Base-by-base conservation (phyloP, 2,888 invertebrate genomes). In the Melipona bicolor region DNA sequence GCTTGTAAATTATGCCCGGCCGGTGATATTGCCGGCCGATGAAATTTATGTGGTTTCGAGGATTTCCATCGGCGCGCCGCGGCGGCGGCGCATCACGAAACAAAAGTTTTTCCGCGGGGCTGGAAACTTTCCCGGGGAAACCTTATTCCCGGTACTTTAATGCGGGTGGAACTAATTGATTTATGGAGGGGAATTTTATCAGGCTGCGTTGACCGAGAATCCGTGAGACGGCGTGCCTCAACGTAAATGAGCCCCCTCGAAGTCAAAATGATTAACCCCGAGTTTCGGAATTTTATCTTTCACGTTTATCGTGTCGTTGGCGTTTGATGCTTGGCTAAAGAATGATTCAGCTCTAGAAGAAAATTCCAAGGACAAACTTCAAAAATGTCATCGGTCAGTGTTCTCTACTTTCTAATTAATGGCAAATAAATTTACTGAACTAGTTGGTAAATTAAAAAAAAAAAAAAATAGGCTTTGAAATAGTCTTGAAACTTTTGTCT, bases 1-100 rank as follows among this genome's bases (percentile, higher is more conserved):
- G 32, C 71, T 68, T 72, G 83, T 54, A 72, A 77, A 83, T 83
- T 56, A 72, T 56, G 49, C 54, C 9, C 27, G 4, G 11, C 27
- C 27, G 11, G 49, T 52, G 59, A 24, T 71, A 70, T 71, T 61
- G 54, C 27, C 17, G 32, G 32, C 24, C 27, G 56, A 24, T 64
- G 27, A 70, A 65, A 62, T 62, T 76, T 54, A 21, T 65, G 49
- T 15, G 56, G 43, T 69, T 54, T 32, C 43, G 50, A 82, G 54
- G 54, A 15, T 32, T 61, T 17, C 50, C 27, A 24, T 27, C 9
- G 27, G 17, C 17, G 27, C 43, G n/a, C 27, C 4, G 9, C 36
- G 9, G 36, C 36, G 36, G 9, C 36, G 36, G 36, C 36, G 36
- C 36, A 43, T 43, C 43, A 9, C 43, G 27, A 76, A 49, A 73